Evolutionary conservation across 2,888 invertebrate genomes (phyloP), one percentile per base, ranked within the genome.

Genomic region (Pandemis corylana): DNA sequence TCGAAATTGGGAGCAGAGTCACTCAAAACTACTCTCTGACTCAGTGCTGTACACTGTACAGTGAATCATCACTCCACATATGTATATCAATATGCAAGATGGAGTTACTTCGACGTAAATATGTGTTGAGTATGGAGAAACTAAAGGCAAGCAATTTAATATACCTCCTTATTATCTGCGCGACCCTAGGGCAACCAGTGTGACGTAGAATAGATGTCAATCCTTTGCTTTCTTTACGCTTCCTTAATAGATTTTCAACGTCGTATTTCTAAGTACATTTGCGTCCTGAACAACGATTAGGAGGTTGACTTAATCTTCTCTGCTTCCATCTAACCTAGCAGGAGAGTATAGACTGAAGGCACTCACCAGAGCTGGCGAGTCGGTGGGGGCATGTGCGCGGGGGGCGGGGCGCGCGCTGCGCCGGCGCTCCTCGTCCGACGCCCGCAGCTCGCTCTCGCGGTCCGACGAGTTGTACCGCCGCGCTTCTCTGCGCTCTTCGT

Each of bases 401-500:
- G 56, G 56, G 20, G 86, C 6, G 87, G 88, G 7, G 46, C 89
- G 87, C 0, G 88, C 87, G 44, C 89, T 86, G 78, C 87, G 89
- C 78, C 90, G 84, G 56, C 88, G 80, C 77, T 92, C 91, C 0
- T 85, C 87, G 15, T 92, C 93, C n/a, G 92, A 91, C 20, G 89
- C 89, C 63, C 90, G 84, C 5, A 84, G 87, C 68, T 92, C 92
- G 78, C 95, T 94, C 76, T 95, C 95, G 69, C 95, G 89, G 56
- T 95, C 95, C 49, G 93, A 94, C 0, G 95, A 95, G 81, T 93
- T 90, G 87, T 96, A 96, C 81, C 96, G 95, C 78, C 87, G 96
- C 94, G 89, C 84, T 72, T 84, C 87, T 67, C 86, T 82, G 9
- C 82, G 82, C 71, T 88, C 87, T 82, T 84, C 85, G 77, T 84